Conservation (phyloP, 2,113 vertebrate genomes). For the Maccullochella peelii region DNA sequence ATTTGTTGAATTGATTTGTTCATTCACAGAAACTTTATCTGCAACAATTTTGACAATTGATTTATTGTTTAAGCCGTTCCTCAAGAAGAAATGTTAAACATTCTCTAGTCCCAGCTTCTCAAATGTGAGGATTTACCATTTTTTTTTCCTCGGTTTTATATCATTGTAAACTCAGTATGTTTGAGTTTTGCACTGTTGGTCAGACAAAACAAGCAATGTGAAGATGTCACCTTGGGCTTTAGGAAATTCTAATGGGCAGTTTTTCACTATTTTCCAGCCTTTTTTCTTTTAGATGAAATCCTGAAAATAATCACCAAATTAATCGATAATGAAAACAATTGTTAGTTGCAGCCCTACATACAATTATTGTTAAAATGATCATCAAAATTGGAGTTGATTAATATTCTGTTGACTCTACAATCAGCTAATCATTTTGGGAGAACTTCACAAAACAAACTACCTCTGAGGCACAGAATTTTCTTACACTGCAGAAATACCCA, state of each 20-base stretch:
- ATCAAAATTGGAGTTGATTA: not conserved
- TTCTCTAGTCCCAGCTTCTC: not conserved
- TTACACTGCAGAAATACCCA: not conserved
- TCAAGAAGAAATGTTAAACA: not conserved
- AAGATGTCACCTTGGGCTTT: not conserved
- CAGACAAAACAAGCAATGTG: not conserved
- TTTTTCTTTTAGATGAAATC: not conserved
- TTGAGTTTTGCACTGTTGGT: not conserved
- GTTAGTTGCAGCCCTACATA: not conserved
- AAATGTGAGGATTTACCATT: not conserved
- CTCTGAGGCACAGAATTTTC: not conserved
- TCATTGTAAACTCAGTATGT: not conserved
- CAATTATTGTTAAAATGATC: not conserved
- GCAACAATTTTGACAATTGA: not conserved
- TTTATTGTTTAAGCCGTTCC: not conserved
- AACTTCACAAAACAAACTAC: not conserved
- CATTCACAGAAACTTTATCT: not conserved
- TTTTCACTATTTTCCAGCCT: not conserved
- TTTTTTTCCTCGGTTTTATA: not conserved
- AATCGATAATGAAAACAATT: not conserved
- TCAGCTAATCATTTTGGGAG: too few relatives aligned
- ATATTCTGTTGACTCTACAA: not conserved
- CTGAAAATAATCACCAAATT: not conserved
- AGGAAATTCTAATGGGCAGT: too few relatives aligned
- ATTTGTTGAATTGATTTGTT: not conserved